Base-by-base conservation (phyloP, 2,888 invertebrate species). In the Agrotis puta region DNA sequence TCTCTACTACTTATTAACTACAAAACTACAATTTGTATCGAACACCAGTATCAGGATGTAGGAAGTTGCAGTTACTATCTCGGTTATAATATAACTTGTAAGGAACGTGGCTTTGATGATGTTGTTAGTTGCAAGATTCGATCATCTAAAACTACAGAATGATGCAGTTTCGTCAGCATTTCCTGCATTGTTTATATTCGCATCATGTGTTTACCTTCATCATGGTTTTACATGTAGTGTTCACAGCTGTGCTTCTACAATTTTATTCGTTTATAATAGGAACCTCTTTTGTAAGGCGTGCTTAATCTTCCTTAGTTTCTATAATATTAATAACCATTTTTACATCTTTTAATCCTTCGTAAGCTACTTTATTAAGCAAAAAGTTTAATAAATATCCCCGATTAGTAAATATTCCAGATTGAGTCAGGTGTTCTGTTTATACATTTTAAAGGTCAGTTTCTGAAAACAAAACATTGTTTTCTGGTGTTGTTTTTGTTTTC, bases 1-100 rank as follows among this genome's bases (percentile, higher is more conserved):
- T 80, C 81, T 74, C 56, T 22, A 20, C 53, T 24, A 53, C 24
- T 45, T 67, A 79, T 27, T 68, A 51, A 51, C 45, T 53, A 1
- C 33, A n/a, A 27, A 70, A 58, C 76, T 64, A 70, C 62, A 61
- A 50, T 64, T 64, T 47, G 74, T 79, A 62, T 76, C 45, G 22
- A 48, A 39, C 22, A 39, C n/a, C 39, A 48, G 16, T 24, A 59
- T 50, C 53, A n/a, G 24, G 27, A 2, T 13, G 13, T 18, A 33
- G 39, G 24, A 64, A 77, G 54, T 75, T 77, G 69, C 76, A 24
- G 72, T 51, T 45, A 13, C 64, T 50, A 64, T 11, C 59, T 56
- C 33, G 33, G 27, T 22, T 27, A 39, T 56, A 45, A 63, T 39
- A 22, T 64, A 59, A 67, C 74, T 54, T 2, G n/a, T 56, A 27